Evolutionary conservation across 2,888 invertebrate species (phyloP).

Genomic region (Ypsolopha scabrella): DNA sequence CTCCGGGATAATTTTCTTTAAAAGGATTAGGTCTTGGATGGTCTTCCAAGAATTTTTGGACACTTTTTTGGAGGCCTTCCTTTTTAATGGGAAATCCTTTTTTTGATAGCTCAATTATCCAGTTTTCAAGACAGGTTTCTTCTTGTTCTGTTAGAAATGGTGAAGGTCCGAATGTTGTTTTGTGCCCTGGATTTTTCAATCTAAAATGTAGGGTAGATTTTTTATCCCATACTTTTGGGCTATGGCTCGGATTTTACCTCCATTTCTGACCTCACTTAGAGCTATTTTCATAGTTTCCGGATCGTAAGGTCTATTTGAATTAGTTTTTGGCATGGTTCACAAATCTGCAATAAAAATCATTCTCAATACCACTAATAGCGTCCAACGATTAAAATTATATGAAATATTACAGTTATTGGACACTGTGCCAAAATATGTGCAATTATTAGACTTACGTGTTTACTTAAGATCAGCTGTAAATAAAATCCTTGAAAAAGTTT

Average conservation of each 20-base stretch:
- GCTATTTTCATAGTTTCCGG: background rate
- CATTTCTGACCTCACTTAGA: background rate
- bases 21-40: slow-evolving; percentile 10
- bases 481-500: too few species aligned
- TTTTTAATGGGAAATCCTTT: slow-evolving; percentile 11
- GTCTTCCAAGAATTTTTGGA: slow-evolving; percentile 11
- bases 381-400: background rate
- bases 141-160: background rate
- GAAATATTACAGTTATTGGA: background rate
- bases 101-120: background rate
- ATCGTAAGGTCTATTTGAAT: background rate
- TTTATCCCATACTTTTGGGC: background rate
- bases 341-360: background rate
- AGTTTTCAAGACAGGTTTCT: background rate
- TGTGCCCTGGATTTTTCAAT: background rate
- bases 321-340: background rate
- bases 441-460: too few species aligned
- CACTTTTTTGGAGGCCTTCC: slow-evolving; percentile 8
- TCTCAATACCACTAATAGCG: background rate
- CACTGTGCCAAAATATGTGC: too few species aligned
- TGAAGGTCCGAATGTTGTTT: background rate
- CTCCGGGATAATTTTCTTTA: slow-evolving; percentile 11
- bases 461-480: too few species aligned
- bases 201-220: background rate
- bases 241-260: background rate